phyloP scores from a whole-genome alignment of 2,113 vertebrate genomes.

The Pipra filicauda region DNA sequence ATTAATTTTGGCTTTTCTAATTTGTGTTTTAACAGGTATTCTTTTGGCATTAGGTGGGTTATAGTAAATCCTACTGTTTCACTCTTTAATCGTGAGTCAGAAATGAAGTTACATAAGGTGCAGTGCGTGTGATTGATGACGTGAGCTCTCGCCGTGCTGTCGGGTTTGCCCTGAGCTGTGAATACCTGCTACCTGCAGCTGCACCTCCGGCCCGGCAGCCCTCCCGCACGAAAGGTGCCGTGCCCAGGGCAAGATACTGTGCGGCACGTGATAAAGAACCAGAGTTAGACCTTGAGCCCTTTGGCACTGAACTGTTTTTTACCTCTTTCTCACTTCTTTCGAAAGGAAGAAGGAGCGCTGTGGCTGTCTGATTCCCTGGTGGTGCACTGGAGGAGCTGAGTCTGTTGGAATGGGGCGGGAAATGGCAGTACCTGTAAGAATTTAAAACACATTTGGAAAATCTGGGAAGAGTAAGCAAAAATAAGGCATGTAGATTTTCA shows the following conservation, averaged over 20 bases:
- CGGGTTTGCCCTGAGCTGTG: background rate
- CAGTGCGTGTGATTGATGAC: background rate
- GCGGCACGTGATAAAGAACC: accelerated
- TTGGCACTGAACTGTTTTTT: background rate
- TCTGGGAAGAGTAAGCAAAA: background rate
- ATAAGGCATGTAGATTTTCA: background rate
- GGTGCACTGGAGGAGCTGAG: background rate
- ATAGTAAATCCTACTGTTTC: background rate
- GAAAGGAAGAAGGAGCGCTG: background rate
- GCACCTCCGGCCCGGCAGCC: background rate
- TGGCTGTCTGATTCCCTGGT: background rate
- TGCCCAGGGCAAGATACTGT: background rate
- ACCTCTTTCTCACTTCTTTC: background rate
- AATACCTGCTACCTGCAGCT: background rate
- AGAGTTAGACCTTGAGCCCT: background rate
- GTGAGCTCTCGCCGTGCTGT: accelerated
- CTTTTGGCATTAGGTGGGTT: background rate
- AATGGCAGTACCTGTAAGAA: background rate
- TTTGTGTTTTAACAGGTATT: background rate
- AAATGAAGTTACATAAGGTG: background rate
- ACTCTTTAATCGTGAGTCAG: background rate
- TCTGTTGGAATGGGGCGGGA: background rate
- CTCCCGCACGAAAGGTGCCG: accelerated
- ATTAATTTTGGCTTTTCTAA: background rate
- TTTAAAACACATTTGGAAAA: background rate